Evolutionary conservation across 1,140 invertebrate species (phyloP).

Genomic region (Rhopalosiphum maidis): DNA sequence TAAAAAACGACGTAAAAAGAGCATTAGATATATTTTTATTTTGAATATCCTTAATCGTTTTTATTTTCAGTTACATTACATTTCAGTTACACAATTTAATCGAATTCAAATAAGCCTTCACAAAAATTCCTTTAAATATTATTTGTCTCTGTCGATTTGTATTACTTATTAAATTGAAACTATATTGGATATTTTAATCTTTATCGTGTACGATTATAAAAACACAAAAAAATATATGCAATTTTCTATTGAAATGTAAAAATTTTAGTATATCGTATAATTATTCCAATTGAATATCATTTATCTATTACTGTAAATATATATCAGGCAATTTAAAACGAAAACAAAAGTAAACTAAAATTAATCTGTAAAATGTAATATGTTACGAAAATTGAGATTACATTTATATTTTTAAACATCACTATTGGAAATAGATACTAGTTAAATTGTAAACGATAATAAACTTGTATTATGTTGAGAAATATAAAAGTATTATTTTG

Average conservation of each 20-base stretch:
- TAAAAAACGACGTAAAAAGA: not conserved
- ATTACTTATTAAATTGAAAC: not conserved
- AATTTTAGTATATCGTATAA: not conserved
- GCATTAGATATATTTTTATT: not conserved
- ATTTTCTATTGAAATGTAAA: not conserved
- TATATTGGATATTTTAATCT: not conserved
- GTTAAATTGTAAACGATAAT: no score
- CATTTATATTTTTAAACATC: no score
- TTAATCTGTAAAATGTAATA: no score
- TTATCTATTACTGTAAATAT: not conserved
- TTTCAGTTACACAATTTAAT: not conserved
- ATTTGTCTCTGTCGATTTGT: not conserved
- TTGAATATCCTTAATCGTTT: not conserved
- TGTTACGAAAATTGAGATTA: no score
- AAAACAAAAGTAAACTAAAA: no score
- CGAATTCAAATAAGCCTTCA: conserved; percentile 6
- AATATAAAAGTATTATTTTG: no score
- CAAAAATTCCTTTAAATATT: not conserved
- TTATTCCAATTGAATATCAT: not conserved
- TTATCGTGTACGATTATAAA: not conserved
- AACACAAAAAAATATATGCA: not conserved
- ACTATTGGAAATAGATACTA: no score
- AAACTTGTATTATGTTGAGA: no score
- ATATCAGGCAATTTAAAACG: not conserved
- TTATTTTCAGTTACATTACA: conserved; percentile 13